A percentile compares a stretch with the other conserved stretches of the same genome.
Evolutionary conservation across 2,797 vertebrate genomes (phyloP).

Genomic region (Myotis vivesi): DNA sequence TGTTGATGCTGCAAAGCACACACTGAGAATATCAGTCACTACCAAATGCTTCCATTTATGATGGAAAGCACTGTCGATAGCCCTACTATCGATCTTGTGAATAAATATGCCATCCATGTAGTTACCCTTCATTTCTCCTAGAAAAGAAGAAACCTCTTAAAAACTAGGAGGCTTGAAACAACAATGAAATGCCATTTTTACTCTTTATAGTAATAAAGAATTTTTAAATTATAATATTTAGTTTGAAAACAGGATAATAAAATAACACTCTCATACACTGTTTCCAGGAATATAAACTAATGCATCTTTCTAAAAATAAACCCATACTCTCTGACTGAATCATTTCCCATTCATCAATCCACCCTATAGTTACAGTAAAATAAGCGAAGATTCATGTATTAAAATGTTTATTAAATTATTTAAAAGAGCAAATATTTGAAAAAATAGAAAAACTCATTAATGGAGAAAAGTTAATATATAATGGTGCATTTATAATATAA

Average conservation of each 20-base stretch:
- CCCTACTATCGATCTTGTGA: neutral
- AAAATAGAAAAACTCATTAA: constrained; percentile 17
- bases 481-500: neutral
- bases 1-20: neutral
- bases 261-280: neutral
- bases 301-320: constrained; percentile 32
- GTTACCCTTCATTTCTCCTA: neutral
- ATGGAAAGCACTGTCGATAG: neutral
- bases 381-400: neutral
- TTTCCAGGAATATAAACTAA: constrained; percentile 16
- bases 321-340: neutral
- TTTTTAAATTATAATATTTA: constrained; percentile 19
- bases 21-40: neutral
- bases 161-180: neutral
- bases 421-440: constrained; percentile 28
- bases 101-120: neutral
- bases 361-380: neutral
- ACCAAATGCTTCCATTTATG: neutral
- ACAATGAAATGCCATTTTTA: neutral
- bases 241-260: constrained; percentile 3
- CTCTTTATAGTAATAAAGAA: neutral
- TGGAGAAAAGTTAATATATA: neutral
- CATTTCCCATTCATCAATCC: constrained; percentile 13
- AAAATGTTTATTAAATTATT: constrained; percentile 46
- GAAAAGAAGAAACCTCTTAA: neutral